These are phyloP conservation scores for Cynaeus angustus DNA, from an alignment of 2,888 invertebrate species.

Conservation along the genomic window DNA sequence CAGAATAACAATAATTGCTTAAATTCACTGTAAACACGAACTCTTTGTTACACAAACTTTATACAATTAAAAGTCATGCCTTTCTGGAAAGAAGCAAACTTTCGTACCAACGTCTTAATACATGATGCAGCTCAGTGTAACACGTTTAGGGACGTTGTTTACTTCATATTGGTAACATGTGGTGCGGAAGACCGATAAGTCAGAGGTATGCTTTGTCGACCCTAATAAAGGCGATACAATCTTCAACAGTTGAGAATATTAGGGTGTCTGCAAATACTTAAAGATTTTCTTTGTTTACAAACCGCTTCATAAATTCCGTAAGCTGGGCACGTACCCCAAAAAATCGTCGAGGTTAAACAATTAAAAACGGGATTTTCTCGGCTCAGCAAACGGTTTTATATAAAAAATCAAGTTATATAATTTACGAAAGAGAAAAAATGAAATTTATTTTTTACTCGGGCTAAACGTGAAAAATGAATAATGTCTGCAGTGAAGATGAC, in stretches of 20 bases:
- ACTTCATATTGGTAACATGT: conserved; percentile 43
- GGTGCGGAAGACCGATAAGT: conserved; percentile 48
- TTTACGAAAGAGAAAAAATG: conserved; percentile 17
- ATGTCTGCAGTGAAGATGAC: conserved; percentile 29
- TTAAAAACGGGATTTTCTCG: conserved; percentile 30
- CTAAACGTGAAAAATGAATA: conserved; percentile 10
- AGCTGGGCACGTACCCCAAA: conserved; percentile 24
- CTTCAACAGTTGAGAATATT: conserved; percentile 40
- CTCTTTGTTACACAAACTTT: conserved; percentile 6
- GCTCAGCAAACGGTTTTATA: conserved; percentile 24
- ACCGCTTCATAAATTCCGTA: conserved; percentile 19
- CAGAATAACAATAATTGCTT: conserved; percentile 25
- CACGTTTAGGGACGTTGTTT: conserved; percentile 34
- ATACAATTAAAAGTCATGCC: conserved; percentile 12
- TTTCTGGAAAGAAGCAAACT: conserved; percentile 7
- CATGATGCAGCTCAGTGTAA: conserved; percentile 10
- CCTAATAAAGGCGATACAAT: conserved; percentile 47
- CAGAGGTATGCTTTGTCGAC: conserved; percentile 43
- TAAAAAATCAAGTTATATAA: conserved; percentile 17
- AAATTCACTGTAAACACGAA: conserved; percentile 21
- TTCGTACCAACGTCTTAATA: conserved; percentile 25
- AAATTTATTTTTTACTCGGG: conserved; percentile 13
- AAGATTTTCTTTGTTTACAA: conserved; percentile 18
- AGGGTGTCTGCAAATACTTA: conserved; percentile 35
- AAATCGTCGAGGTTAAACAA: conserved; percentile 32